These are phyloP conservation scores for Drosophila bifasciata DNA, from an alignment of 1,140 invertebrate genomes.

Conservation along the genomic window DNA sequence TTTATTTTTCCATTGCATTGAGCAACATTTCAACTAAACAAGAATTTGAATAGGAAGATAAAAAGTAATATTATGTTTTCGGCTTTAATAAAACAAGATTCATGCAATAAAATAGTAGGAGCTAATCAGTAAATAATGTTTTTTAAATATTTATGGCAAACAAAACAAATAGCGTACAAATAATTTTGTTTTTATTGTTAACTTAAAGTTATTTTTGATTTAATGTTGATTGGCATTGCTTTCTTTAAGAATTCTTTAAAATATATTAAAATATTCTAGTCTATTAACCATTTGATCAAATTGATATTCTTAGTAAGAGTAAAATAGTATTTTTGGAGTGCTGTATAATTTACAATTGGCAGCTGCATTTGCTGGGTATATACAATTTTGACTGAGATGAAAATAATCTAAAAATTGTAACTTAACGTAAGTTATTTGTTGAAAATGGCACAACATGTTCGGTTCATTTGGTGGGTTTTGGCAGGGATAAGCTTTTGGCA, in stretches of 20 bases:
- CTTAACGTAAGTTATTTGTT: slow-evolving; percentile 39
- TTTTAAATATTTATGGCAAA: slow-evolving; percentile 59
- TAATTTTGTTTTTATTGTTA: slow-evolving; percentile 44
- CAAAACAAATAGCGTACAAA: slow-evolving; percentile 66
- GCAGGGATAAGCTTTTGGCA: slow-evolving; percentile 35
- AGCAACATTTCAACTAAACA: slow-evolving; percentile 50
- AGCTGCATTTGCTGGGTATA: slow-evolving; percentile 51
- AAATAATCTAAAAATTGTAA: slow-evolving; percentile 14
- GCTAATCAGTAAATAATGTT: slow-evolving; percentile 64
- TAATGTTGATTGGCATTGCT: slow-evolving; percentile 60
- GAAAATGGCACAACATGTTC: slow-evolving; percentile 69
- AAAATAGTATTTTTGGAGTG: slow-evolving; percentile 39
- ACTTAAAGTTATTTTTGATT: slow-evolving; percentile 80
- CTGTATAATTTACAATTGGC: slow-evolving; percentile 73
- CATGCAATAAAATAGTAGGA: slow-evolving; percentile 43
- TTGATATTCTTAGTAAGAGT: slow-evolving; percentile 3
- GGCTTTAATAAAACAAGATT: slow-evolving; percentile 55
- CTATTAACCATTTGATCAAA: slow-evolving; percentile 28
- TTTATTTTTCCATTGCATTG: slow-evolving; percentile 43
- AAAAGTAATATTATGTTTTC: slow-evolving; percentile 16
- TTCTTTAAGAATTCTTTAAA: slow-evolving; percentile 71
- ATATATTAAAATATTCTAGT: slow-evolving; percentile 55
- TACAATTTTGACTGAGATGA: slow-evolving; percentile 49
- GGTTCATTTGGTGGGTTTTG: slow-evolving; percentile 46
- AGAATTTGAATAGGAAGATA: slow-evolving; percentile 48